Evolutionary conservation across 2,888 invertebrate genomes (phyloP), one percentile per base, ranked within the genome.

Genomic region (Drosophila kanekoi): DNA sequence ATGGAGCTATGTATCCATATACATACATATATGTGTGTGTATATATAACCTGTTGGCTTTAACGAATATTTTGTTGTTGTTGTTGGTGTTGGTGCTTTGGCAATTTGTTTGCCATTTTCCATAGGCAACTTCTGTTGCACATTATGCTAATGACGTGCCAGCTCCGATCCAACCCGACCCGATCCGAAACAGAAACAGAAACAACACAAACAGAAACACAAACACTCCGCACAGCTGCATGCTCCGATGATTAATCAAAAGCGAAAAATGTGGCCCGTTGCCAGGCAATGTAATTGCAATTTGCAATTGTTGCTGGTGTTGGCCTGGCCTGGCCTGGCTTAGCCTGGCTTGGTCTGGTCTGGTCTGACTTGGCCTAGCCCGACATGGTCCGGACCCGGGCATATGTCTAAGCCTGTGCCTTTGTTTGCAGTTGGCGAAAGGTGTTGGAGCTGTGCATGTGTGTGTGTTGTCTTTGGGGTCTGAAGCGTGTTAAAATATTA

Each of bases 131-230:
- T 84, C 81, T 79, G 87, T 87, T 87, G 87, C 88, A 87, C 85
- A 83, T 83, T 83, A 87, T 83, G 82, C 87, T 87, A 83, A 83
- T 83, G 87, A 87, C 88, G 77, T 81, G 86, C 86, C 83, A 72
- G 79, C 79, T 40, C 54, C 64, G 49, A 57, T 60, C 60, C 62
- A 54, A 61, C 56, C 54, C 77, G 38, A 51, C 33, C 45, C 57
- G 32, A 66, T 45, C 54, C 69, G 49, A 59, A 77, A 60, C 47
- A 49, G 58, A 53, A 63, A 49, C 54, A 54, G 35, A 56, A 44
- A 20, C 44, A 44, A 20, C 44, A 52, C 51, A 69, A 53, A 52
- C 52, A 52, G 10, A 40, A 40, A 48, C 47, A 48, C 51, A 64
- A 51, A 54, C 49, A 58, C 54, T 56, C 32, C 43, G 71, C 79